Evolutionary conservation across 92 coral and sea anemone genomes (phyloP).

Genomic region (Muricea muricata): DNA sequence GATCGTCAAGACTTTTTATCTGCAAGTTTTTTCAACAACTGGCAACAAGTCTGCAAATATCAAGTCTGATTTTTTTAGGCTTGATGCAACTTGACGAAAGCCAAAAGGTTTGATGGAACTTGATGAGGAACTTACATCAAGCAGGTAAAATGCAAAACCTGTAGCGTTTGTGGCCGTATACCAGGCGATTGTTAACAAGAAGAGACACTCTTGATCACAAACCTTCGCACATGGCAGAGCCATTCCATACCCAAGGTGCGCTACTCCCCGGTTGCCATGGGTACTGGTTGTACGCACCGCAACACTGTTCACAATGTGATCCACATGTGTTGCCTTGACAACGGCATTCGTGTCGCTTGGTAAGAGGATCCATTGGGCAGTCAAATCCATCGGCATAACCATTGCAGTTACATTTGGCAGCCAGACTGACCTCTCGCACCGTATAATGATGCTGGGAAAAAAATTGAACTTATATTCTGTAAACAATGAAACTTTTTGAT

Average conservation of each 20-base stretch:
- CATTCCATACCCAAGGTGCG: conserved; percentile 83
- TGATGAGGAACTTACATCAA: too few species aligned
- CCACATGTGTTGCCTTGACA: conserved; percentile 91
- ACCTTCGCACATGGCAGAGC: conserved; percentile 73
- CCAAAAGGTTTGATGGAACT: too few species aligned
- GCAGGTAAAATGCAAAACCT: too few species aligned
- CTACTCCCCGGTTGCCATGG: conserved; percentile 81
- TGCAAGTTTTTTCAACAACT: too few species aligned
- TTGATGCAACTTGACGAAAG: too few species aligned
- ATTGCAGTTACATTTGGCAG: conserved; percentile 80
- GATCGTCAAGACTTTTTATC: too few species aligned
- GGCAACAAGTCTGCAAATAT: too few species aligned
- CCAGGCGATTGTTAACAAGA: background rate
- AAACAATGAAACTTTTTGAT: too few species aligned
- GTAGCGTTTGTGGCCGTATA: too few species aligned
- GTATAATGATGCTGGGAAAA: conserved; percentile 78
- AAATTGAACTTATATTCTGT: too few species aligned
- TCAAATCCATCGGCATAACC: conserved; percentile 81
- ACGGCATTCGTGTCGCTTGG: conserved; percentile 67
- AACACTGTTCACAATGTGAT: conserved; percentile 74
- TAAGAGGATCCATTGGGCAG: conserved; percentile 74
- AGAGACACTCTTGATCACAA: background rate
- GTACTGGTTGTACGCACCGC: conserved; percentile 85
- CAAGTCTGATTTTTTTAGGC: too few species aligned
- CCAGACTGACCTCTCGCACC: conserved; percentile 82